Conservation (phyloP, 1,140 invertebrate genomes). For the Bacillus rossius region DNA sequence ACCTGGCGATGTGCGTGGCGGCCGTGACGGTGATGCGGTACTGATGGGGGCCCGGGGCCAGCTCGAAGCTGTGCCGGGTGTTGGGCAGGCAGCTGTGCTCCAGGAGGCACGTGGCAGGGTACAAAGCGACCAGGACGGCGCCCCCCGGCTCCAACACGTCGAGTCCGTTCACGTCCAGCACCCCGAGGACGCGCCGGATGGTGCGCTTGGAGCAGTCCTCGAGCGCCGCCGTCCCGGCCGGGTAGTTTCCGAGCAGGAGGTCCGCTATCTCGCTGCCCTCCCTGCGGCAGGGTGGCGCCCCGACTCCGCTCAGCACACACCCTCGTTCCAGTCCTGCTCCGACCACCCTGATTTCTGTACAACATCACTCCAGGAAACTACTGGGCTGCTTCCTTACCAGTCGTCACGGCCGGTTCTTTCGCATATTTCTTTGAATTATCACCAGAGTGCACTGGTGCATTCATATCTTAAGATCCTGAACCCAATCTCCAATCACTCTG, state of each 20-base stretch:
- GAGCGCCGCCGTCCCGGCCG: conserved; percentile 24
- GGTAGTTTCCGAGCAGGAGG: not conserved
- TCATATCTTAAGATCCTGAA: too few species aligned
- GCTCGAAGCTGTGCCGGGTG: conserved; percentile 59
- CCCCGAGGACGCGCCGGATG: conserved; percentile 63
- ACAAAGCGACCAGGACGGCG: conserved; percentile 54
- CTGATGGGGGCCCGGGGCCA: conserved; percentile 43
- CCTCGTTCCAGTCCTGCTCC: not conserved
- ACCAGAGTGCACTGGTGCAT: too few species aligned
- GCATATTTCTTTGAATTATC: too few species aligned
- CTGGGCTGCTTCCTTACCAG: too few species aligned
- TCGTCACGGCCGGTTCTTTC: too few species aligned
- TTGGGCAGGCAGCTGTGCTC: conserved; percentile 73
- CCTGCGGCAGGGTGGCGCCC: not conserved
- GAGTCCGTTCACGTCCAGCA: conserved; percentile 74
- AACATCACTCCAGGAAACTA: too few species aligned
- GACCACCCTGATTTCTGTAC: not conserved
- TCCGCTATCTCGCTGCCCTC: not conserved
- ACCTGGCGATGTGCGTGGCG: conserved; percentile 57
- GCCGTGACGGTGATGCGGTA: conserved; percentile 60
- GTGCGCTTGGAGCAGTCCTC: conserved; percentile 46
- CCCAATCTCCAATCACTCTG: too few species aligned
- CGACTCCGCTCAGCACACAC: not conserved
- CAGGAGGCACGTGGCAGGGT: conserved; percentile 61
- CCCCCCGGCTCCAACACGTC: conserved; percentile 66